Evolutionary conservation across 2,888 invertebrate species (phyloP), one percentile per base, ranked within the genome.

Genomic region (Heliconius ismenius): DNA sequence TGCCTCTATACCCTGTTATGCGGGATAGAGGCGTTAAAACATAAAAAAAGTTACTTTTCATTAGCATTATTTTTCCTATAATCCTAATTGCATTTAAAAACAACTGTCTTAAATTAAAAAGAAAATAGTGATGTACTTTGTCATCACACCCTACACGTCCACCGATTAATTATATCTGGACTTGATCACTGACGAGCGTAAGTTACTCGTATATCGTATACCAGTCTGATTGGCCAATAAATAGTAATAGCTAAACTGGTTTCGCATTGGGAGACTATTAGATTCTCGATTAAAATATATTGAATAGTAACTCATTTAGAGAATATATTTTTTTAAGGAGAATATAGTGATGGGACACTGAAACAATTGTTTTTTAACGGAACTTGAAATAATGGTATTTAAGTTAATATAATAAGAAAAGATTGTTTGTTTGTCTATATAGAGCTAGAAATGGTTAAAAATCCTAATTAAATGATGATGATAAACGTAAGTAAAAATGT

Each of bases 201-300:
- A 82, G 82, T 82, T 83, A 62, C 62, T 62, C 26, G 26, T 62
- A 81, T 80, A 82, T 79, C 81, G 84, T 82, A 84, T 86, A 85
- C 86, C 84, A 84, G 84, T 83, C 80, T 85, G 86, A 89, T 89
- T 89, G 88, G 84, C 83, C 86, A 86, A 88, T 89, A 88, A 89
- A 88, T 83, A 80, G 81, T 85, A 84, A 85, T 85, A 86, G 85
- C 83, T 84, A 83, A 83, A 82, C 80, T 72, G 79, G 80, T 81
- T 80, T 76, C 74, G 63, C 79, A 77, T 78, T 74, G 21, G 73
- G 73, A 79, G 69, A 73, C 69, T 26, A 77, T 64, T 74, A 79
- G 73, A 77, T 39, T 54, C 64, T 62, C 18, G 39, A 26, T 26
- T 62, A 62, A 54, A 75, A 62, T 58, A 65, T 70, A 63, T 73